Evolutionary conservation across 1,140 invertebrate genomes (phyloP).

Genomic region (Drosophila orosa): DNA sequence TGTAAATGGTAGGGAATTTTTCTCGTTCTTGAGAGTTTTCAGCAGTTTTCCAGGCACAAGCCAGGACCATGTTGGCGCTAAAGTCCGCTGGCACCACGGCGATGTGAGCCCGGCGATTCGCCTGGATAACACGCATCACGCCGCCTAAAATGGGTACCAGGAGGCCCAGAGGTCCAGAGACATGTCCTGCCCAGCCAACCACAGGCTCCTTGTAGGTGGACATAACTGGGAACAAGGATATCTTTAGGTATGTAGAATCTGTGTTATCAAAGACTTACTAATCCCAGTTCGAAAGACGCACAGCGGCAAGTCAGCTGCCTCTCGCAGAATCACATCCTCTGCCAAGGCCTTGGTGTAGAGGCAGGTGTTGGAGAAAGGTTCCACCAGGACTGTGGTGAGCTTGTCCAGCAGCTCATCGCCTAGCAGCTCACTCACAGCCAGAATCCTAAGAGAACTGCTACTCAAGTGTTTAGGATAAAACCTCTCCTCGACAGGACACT

Average conservation of each 20-base stretch:
- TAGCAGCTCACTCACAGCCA: slow-evolving; percentile 84
- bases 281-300: slow-evolving; percentile 89
- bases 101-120: slow-evolving; percentile 84
- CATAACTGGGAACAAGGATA: slow-evolving; percentile 86
- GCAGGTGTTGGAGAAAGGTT: slow-evolving; percentile 92
- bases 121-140: slow-evolving; percentile 88
- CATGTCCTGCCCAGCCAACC: slow-evolving; percentile 93
- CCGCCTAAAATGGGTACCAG: slow-evolving; percentile 87
- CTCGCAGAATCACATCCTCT: slow-evolving; percentile 88
- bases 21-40: accelerated
- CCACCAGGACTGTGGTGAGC: slow-evolving; percentile 88
- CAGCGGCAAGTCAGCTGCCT: slow-evolving; percentile 88
- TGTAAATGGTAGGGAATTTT: slow-evolving; percentile 86
- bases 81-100: slow-evolving; percentile 93
- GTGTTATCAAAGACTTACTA: slow-evolving; percentile 85
- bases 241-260: slow-evolving; percentile 74
- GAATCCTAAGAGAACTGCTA: slow-evolving; percentile 88
- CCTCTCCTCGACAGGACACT: slow-evolving; percentile 86
- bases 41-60: slow-evolving; percentile 88
- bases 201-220: slow-evolving; percentile 90
- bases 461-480: slow-evolving; percentile 88
- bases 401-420: slow-evolving; percentile 87
- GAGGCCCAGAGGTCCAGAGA: slow-evolving; percentile 93
- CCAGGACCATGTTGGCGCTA: slow-evolving; percentile 90
- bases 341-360: slow-evolving; percentile 92